Evolutionary conservation across 2,888 invertebrate genomes (phyloP), one percentile per base, ranked within the genome.

Genomic region (Tortrix viridana): DNA sequence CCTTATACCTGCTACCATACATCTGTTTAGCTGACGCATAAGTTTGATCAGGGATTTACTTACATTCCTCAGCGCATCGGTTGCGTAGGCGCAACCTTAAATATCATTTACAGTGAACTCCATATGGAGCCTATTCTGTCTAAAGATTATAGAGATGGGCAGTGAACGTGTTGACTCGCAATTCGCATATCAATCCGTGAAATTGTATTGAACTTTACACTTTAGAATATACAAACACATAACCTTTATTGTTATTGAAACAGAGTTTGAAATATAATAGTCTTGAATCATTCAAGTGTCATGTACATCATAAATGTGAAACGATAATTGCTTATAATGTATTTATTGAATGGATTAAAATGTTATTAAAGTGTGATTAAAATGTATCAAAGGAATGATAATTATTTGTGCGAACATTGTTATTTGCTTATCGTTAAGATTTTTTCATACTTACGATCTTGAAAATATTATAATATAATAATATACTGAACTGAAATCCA

Each of bases 171-270:
- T 43, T 26, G 48, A 55, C 61, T 49, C 49, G 32, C 48, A 41
- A 47, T 18, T 50, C 23, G 22, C 38, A 38, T 56, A 60, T 60
- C 60, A 43, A 61, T 58, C 63, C 63, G 58, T 60, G 65, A 65
- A 67, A 61, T 60, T 61, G 53, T 65, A 64, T 61, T 71, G 69
- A 73, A 68, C 69, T 69, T 4, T 72, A 66, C 68, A 69, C 71
- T 74, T 74, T 67, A 50, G 6, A 3, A 56, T 38, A 16, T 23
- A n/a, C 26, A 50, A 50, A 48, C 23, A 18, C 14, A 32, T n/a
- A 16, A 20, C 20, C 22, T 37, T 53, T 41, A 53, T 41, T 41
- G 41, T 41, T 41, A 41, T 41, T 41, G 14, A 14, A 41, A n/a
- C n/a, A n/a, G 16, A 16, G 6, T 46, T 18, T 46, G 9, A 46